Evolutionary conservation across 2,113 vertebrate species (phyloP), one percentile per base, ranked within the genome.

Genomic region (Pterocles burchelli): DNA sequence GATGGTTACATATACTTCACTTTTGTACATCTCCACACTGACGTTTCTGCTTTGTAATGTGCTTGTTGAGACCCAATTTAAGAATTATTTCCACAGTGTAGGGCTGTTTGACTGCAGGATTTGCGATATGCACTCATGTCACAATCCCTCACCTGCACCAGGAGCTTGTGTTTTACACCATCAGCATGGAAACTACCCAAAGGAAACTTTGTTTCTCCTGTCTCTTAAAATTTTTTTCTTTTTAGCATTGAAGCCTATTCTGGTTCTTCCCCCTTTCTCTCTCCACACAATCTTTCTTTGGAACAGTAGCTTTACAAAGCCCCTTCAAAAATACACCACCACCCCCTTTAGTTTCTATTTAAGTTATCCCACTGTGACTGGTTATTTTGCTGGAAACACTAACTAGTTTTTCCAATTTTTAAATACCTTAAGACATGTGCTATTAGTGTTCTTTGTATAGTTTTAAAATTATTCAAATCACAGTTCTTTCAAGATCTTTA

Each of bases 1-100:
- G 2, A 13, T 0, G 1, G 29, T 16, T 18, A 8, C 7, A 3
- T 7, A 15, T 1, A 17, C 61, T 55, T 29, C 41, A 5, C 20
- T 74, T 26, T 5, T 28, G n/a, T 43, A 19, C 34, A 11, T 14
- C 68, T 59, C 51, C 19, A 7, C 20, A 3, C 0, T 1, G 0
- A 45, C 0, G 38, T 19, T 67, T 25, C 65, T 61, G 61, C 45
- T 34, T 5, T 33, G 29, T 12, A 43, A 33, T 0, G 22, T 14
- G 65, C 26, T 1, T 21, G 14, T 22, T 17, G 11, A 81, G 41
- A 26, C n/a, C 34, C 2, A 6, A 2, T 13, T n/a, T 6, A 36
- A 49, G 46, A 65, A 76, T 7, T 20, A 46, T 52, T 66, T 61
- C 49, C 68, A 36, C 25, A 34, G 34, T 0, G 5, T 1, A 48